phyloP scores from a whole-genome alignment of 2,113 vertebrate genomes.

The Talpa occidentalis region DNA sequence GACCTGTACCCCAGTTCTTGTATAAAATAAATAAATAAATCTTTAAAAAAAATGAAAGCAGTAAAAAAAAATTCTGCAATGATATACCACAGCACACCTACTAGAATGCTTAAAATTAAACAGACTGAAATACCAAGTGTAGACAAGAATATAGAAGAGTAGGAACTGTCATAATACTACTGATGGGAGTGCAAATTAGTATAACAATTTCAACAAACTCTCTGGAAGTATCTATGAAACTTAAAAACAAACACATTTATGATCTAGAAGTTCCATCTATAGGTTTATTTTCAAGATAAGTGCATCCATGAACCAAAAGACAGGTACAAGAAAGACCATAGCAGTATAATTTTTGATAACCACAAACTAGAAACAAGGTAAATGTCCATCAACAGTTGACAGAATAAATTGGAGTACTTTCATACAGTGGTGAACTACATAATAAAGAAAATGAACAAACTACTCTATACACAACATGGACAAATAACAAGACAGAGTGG shows the following conservation, averaged over 20 bases:
- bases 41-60: neutral
- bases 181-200: neutral
- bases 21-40: too few species aligned
- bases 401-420: neutral
- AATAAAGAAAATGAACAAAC: neutral
- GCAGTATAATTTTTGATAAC: neutral
- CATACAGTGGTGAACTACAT: neutral
- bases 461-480: neutral
- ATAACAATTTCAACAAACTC: neutral
- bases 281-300: neutral
- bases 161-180: neutral
- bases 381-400: neutral
- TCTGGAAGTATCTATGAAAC: neutral
- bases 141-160: neutral
- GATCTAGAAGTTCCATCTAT: neutral
- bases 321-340: too few species aligned
- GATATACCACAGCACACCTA: neutral
- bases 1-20: too few species aligned
- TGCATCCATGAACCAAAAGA: neutral
- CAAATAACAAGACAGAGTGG: neutral
- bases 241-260: neutral
- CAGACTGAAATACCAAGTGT: neutral
- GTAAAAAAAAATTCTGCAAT: neutral
- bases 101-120: neutral
- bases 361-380: neutral